phyloP scores from a whole-genome alignment of 2,888 invertebrate species.

The Xestia ashworthii region DNA sequence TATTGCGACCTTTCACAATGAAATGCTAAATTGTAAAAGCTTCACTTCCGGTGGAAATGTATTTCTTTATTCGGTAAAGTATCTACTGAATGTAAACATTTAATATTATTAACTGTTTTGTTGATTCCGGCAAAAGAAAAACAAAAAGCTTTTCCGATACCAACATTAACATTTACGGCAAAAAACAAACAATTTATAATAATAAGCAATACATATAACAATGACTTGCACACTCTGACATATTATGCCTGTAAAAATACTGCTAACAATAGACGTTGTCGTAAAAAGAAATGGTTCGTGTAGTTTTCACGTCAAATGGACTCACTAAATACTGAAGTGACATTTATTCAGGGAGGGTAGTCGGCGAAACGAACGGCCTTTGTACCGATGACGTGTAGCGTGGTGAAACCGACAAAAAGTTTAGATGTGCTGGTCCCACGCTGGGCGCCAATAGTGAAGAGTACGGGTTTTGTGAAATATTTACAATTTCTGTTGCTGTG shows the following conservation, averaged over 20 bases:
- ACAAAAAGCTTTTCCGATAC: slow-evolving; percentile 12
- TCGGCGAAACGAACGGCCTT: slow-evolving; percentile 28
- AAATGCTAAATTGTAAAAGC: slow-evolving; percentile 7
- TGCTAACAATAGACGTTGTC: slow-evolving; percentile 31
- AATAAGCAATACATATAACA: slow-evolving; percentile 27
- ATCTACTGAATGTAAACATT: slow-evolving; percentile 22
- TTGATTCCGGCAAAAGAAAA: slow-evolving; percentile 34
- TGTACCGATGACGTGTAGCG: slow-evolving; percentile 43
- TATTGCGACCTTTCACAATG: slow-evolving; percentile 11
- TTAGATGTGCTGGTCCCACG: slow-evolving; percentile 33
- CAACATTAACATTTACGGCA: slow-evolving; percentile 31
- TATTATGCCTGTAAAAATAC: slow-evolving; percentile 20
- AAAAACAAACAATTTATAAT: slow-evolving; percentile 31
- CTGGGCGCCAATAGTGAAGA: slow-evolving; percentile 40
- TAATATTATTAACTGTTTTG: slow-evolving; percentile 20
- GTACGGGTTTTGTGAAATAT: slow-evolving; percentile 22
- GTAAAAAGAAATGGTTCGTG: slow-evolving; percentile 49
- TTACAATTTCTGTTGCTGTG: slow-evolving; percentile 22
- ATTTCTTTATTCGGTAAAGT: slow-evolving; percentile 10
- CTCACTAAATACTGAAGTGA: slow-evolving; percentile 50
- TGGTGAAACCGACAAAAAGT: slow-evolving; percentile 21
- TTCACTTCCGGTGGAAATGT: neutral
- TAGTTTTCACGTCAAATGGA: slow-evolving; percentile 48
- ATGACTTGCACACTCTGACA: slow-evolving; percentile 25
- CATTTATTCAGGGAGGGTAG: slow-evolving; percentile 39